Evolutionary conservation across 2,113 vertebrate species (phyloP), one percentile per base, ranked within the genome.

Genomic region (Thalassarche chlororhynchos): DNA sequence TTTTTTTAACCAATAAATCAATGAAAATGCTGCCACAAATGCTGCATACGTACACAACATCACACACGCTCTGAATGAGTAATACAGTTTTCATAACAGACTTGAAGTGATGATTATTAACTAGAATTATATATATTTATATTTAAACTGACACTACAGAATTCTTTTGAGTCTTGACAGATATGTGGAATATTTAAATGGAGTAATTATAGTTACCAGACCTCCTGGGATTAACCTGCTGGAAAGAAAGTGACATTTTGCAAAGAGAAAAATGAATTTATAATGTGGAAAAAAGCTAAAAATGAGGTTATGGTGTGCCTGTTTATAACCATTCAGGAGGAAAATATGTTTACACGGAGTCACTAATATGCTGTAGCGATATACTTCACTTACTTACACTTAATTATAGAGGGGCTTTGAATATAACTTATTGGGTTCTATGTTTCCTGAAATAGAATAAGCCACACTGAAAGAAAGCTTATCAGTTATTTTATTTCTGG

Each of bases 71-170:
- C 97, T 28, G 91, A 97, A 95, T 95, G 97, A 98, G 93, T 98
- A 98, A 98, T 95, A 84, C 89, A 95, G 97, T 98, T 98, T 98
- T 98, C 97, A 97, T 97, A 98, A 98, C 96, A 97, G 95, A 97
- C 89, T 97, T 97, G 96, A 98, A 98, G 98, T 97, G 97, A 98
- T 97, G 97, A 98, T 97, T 95, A 97, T 97, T 98, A 98, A 96
- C 95, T 97, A 89, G 97, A 98, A 98, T 98, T 98, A 98, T 97
- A 98, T 98, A 98, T 98, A 98, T 98, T 98, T 98, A 98, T 98
- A 98, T 98, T 98, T 98, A 98, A 98, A 98, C 98, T 98, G 98
- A 98, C 98, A 98, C 98, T 94, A 98, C 98, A 97, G 98, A 98
- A 98, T 98, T 98, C 97, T 98, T 98, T 98, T 97, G 98, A 98